Evolutionary conservation across 2,888 invertebrate genomes (phyloP).

Genomic region (Ceraclea dissimilis): DNA sequence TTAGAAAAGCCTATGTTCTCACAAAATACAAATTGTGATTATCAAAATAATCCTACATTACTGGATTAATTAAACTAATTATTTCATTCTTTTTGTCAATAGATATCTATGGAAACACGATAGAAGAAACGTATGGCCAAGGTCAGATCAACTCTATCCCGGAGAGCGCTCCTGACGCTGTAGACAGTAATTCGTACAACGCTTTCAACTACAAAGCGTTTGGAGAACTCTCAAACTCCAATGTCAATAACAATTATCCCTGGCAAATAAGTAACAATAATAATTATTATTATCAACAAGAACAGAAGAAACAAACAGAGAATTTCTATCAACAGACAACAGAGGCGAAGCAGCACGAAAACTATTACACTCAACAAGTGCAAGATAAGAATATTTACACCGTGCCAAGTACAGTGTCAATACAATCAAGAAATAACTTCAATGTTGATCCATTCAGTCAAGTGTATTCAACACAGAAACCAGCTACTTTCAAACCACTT

Average conservation of each 20-base stretch:
- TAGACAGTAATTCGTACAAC: constrained; percentile 29
- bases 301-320: background rate
- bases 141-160: constrained; percentile 43
- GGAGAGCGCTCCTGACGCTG: constrained; percentile 43
- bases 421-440: constrained; percentile 6
- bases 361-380: constrained; percentile 30
- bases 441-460: background rate
- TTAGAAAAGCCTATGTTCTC: too few species aligned
- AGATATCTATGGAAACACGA: constrained; percentile 39
- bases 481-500: constrained; percentile 36
- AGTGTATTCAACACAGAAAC: constrained; percentile 18
- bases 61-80: too few species aligned
- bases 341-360: background rate
- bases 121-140: constrained; percentile 40
- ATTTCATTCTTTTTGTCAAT: constrained; percentile 35
- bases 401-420: constrained; percentile 1
- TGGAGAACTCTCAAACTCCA: constrained; percentile 21
- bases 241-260: constrained; percentile 39
- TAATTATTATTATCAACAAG: constrained; percentile 30
- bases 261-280: constrained; percentile 34
- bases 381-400: constrained; percentile 28
- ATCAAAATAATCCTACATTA: too few species aligned
- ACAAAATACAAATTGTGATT: too few species aligned
- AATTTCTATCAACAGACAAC: constrained; percentile 20
- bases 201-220: constrained; percentile 36